phyloP scores from a whole-genome alignment of 2,888 invertebrate genomes.

The Hylaea fasciaria region DNA sequence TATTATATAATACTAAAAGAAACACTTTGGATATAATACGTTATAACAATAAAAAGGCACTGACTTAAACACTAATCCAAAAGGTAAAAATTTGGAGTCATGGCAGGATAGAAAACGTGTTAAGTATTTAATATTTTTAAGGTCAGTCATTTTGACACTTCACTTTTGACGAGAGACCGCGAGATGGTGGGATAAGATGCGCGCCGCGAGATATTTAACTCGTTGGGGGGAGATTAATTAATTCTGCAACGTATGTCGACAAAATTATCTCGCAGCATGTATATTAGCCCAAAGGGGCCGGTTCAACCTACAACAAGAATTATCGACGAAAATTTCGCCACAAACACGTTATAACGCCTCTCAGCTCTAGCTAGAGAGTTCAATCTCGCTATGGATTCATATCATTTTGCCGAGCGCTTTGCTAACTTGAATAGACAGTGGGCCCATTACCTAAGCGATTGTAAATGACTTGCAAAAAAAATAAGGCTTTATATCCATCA shows the following conservation, averaged over 20 bases:
- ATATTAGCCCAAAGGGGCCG: too few relatives aligned
- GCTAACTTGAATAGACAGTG: too few relatives aligned
- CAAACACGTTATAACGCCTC: too few relatives aligned
- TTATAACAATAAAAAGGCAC: constrained; percentile 71
- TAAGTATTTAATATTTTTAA: constrained; percentile 28
- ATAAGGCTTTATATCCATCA: too few relatives aligned
- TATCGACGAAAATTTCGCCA: too few relatives aligned
- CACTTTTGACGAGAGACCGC: not conserved
- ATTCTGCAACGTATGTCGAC: too few relatives aligned
- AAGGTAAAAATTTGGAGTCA: constrained; percentile 47
- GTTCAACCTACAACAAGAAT: too few relatives aligned
- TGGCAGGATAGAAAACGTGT: constrained; percentile 40
- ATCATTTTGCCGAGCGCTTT: too few relatives aligned
- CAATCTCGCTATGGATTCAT: too few relatives aligned
- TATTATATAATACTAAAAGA: constrained; percentile 26
- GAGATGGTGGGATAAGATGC: not conserved
- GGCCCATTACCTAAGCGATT: too few relatives aligned
- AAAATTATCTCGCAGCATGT: not conserved
- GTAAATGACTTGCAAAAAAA: too few relatives aligned
- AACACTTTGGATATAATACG: constrained; percentile 33
- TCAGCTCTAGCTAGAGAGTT: too few relatives aligned
- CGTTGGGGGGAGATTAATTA: not conserved
- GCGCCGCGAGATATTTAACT: not conserved
- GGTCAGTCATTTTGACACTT: constrained; percentile 40
- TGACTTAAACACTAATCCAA: constrained; percentile 66